Evolutionary conservation across 2,113 vertebrate species (phyloP).

Genomic region (Canis aureus): DNA sequence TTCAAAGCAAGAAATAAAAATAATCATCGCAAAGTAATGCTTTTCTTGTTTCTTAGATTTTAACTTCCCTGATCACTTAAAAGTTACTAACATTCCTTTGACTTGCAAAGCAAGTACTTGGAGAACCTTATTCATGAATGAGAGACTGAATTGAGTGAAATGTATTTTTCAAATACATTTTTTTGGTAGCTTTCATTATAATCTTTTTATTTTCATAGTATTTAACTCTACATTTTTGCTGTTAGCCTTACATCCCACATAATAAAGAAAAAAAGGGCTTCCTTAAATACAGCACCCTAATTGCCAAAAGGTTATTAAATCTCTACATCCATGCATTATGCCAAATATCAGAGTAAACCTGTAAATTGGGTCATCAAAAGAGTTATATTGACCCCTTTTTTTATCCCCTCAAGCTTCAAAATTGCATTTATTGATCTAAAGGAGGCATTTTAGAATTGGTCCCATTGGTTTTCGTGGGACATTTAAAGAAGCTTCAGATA

Average conservation of each 20-base stretch:
- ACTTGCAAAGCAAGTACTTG: slow-evolving; percentile 62
- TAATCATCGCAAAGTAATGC: slow-evolving; percentile 60
- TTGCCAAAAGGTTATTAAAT: background rate
- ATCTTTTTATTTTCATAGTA: background rate
- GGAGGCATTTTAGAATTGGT: slow-evolving; percentile 67
- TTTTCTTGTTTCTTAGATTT: slow-evolving; percentile 36
- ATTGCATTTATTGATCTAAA: background rate
- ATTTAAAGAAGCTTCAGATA: slow-evolving; percentile 55
- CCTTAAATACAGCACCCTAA: background rate
- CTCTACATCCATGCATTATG: background rate
- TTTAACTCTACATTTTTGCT: slow-evolving; percentile 38
- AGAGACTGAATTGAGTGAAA: slow-evolving; percentile 14
- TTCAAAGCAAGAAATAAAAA: slow-evolving; percentile 79
- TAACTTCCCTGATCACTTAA: slow-evolving; percentile 56
- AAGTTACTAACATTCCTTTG: slow-evolving; percentile 57
- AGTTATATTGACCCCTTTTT: background rate
- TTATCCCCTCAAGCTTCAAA: slow-evolving; percentile 22
- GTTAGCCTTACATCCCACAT: background rate
- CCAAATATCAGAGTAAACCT: background rate
- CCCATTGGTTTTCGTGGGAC: slow-evolving; percentile 48
- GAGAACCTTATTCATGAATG: slow-evolving; percentile 33
- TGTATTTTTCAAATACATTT: background rate
- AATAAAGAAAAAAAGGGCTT: slow-evolving; percentile 22
- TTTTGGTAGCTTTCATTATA: slow-evolving; percentile 14
- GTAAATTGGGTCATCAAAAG: slow-evolving; percentile 48